Base-by-base conservation (phyloP, 23 tunicate genomes). In the Halocynthia aurantium region DNA sequence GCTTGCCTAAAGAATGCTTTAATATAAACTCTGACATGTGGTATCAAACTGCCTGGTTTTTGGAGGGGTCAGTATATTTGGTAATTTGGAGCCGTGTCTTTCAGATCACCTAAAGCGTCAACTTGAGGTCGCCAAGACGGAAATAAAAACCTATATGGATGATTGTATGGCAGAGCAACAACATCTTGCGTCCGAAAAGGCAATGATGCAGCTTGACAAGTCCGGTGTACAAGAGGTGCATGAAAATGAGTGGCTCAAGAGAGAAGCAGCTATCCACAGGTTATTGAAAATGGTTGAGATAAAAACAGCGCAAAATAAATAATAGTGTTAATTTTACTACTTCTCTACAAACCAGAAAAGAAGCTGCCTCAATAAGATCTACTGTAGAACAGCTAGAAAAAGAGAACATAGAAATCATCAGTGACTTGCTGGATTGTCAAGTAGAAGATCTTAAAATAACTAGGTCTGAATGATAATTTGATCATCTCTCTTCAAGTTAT, bases 241-340 rank as follows among this genome's bases (percentile, higher is more conserved):
- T 66, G 97, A 90, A 76, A 90, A 90, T 57, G 87, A 90, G 52
- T 90, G 97, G 97, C 97, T 90, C 31, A 85, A 90, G 72, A 77
- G 77, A 8, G 97, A 90, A 52, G 97, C 90, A n/a, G 80, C 77
- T 22, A 77, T 82, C 9, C 90, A 90, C 81, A 85, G 92, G 92
- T 86, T 22, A 63, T 68, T 22, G 18, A 13, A 12, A 12, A n/a
- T 68, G 22, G 2, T 2, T 31, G 44, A 31, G 44, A 31, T 0
- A 31, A 31, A 31, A 31, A 31, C 44, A 31, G 44, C 44, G 2
- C 44, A 31, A 31, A 31, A 31, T 31, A 31, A 31, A 31, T 31
- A 31, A 31, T 31, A 2, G 44, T 31, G 1, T 31, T 31, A 31
- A 31, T 31, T 31, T 31, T 31, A 31, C 44, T 31, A 31, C 44